Evolutionary conservation across 2,113 vertebrate species (phyloP).

Genomic region (Stegastes partitus): DNA sequence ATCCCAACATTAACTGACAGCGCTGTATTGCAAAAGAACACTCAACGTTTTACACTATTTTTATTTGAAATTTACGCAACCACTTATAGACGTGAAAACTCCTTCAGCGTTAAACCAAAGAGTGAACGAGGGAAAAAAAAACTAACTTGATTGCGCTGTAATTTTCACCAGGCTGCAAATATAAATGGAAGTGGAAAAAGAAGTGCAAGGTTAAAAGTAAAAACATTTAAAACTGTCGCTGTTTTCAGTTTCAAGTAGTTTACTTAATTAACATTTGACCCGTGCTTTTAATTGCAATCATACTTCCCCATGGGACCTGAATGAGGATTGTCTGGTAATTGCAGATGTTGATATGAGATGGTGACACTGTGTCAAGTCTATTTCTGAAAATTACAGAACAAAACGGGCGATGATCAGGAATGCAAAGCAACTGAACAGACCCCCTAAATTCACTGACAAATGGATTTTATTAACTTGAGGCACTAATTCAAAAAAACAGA

Average conservation of each 20-base stretch:
- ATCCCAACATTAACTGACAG: constrained; percentile 23
- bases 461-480: constrained; percentile 7
- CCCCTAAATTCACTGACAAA: background rate
- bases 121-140: background rate
- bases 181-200: constrained; percentile 39
- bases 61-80: constrained; percentile 15
- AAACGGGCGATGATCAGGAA: constrained; percentile 86
- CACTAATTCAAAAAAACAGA: background rate
- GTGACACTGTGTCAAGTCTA: constrained; percentile 90
- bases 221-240: constrained; percentile 83
- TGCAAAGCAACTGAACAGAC: constrained; percentile 84
- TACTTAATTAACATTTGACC: constrained; percentile 99
- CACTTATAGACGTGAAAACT: constrained; percentile 8
- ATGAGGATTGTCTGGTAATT: constrained; percentile 91
- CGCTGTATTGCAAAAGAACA: background rate
- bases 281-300: constrained; percentile 99
- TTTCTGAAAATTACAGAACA: constrained; percentile 90
- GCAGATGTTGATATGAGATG: constrained; percentile 96
- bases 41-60: background rate
- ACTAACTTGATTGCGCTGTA: constrained; percentile 20
- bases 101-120: background rate
- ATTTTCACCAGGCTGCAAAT: constrained; percentile 33
- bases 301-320: constrained; percentile 92
- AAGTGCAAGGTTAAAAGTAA: constrained; percentile 69
- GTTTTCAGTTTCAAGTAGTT: constrained; percentile 94